phyloP scores from a whole-genome alignment of 2,888 invertebrate species.

The Dynastes grantii region DNA sequence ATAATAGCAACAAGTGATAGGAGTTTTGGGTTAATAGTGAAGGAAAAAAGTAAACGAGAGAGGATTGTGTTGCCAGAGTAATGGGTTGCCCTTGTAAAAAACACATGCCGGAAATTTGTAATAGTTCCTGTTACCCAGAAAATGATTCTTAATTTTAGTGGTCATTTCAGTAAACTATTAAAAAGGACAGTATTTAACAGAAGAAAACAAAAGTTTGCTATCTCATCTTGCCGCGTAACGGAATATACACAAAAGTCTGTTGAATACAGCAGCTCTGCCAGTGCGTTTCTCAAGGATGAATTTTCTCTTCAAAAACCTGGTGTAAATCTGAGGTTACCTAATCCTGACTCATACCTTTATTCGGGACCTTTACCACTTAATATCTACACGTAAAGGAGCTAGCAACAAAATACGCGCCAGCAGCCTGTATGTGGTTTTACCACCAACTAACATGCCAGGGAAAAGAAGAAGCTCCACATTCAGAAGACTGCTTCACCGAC shows the following conservation, averaged over 20 bases:
- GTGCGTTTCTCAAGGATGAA: neutral
- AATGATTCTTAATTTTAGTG: neutral
- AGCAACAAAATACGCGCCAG: too few species aligned
- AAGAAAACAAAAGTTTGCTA: neutral
- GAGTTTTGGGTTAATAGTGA: constrained; percentile 53
- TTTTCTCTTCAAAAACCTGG: too few species aligned
- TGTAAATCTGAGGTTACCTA: neutral
- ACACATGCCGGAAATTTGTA: neutral
- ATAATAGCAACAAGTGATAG: constrained; percentile 48
- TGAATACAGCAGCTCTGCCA: neutral
- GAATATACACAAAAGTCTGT: neutral
- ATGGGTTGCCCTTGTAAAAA: neutral
- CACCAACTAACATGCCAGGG: too few species aligned
- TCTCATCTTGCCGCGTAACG: neutral
- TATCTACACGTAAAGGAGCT: neutral
- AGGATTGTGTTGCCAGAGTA: neutral
- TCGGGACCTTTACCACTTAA: neutral
- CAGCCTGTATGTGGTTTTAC: too few species aligned
- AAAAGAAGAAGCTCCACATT: too few species aligned
- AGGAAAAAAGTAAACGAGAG: neutral
- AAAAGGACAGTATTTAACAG: too few species aligned
- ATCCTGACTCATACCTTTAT: neutral
- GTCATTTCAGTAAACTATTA: neutral
- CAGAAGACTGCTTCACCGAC: too few species aligned
- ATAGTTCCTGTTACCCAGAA: neutral